Base-by-base conservation (phyloP, 92 coral and sea anemone species). In the Palythoa grandiflora region DNA sequence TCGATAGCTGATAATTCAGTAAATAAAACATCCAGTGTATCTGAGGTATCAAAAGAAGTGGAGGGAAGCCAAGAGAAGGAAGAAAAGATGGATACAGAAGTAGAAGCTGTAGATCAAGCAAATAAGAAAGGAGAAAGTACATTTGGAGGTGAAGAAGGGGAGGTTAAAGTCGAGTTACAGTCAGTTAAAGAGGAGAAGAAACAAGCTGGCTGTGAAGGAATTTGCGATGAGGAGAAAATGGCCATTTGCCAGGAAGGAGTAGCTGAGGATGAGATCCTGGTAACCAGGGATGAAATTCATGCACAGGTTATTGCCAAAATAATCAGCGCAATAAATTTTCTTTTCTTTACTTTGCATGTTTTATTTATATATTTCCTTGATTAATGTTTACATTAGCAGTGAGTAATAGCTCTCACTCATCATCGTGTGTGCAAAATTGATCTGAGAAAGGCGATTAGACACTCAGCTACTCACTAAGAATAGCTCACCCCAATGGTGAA, bases 201-300 rank as follows among this genome's bases (percentile, higher is more conserved):
- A 16, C n/a, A 20, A n/a, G 55, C 15, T 57, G 52, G 44, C 13
- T 13, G 14, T 60, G 72, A 38, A 38, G 71, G 51, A 60, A 40
- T 17, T 53, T 3, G 8, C 59, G 17, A 28, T 80, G 57, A 80
- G 38, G 75, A 60, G 59, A 80, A 80, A 50, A 80, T 65, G 85
- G 38, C 8, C 1, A 59, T 61, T 13, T 17, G 72, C 47, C 57
- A 39, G 12, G 85, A 80, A 39, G 75, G 74, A 17, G 19, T 2
- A 38, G 59, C 15, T 19, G 70, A 70, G 7, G 14, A 20, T 38
- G 28, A 70, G 2, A 21, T 36, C 44, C 63, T 3, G 38, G 85
- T 80, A 28, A 39, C 85, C 85, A 80, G 70, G 19, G 85, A 80
- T 63, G 85, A 80, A 63, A 63, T 80, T 80, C 39, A 70, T 5